Conservation (phyloP, 2,113 vertebrate species). For the Centropus unirufus region DNA sequence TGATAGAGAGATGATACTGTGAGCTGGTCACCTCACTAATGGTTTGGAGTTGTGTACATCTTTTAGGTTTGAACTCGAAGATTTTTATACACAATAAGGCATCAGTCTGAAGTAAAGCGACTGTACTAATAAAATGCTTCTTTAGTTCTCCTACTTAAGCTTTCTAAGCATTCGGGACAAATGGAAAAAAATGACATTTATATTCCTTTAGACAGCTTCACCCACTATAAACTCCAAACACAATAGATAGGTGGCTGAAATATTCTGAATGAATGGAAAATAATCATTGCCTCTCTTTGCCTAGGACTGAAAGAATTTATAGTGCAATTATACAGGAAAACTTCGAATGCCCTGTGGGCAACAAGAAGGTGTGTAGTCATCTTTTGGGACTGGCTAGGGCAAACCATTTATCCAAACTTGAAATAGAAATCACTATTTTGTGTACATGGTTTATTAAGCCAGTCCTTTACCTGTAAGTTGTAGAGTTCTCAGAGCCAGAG, state of each 20-base stretch:
- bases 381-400: background rate
- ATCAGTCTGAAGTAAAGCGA: background rate
- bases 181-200: background rate
- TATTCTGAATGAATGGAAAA: background rate
- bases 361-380: background rate
- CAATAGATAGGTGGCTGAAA: background rate
- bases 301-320: background rate
- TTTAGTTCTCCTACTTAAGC: background rate
- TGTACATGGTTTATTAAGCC: background rate
- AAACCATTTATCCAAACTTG: background rate
- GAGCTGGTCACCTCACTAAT: background rate
- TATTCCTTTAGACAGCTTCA: background rate
- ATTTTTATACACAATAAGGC: background rate
- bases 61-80: background rate
- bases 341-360: background rate
- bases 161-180: background rate
- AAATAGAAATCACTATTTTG: background rate
- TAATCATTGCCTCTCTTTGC: background rate
- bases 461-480: background rate
- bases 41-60: background rate
- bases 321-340: background rate
- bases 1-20: background rate
- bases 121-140: background rate
- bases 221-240: background rate
- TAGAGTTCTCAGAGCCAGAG: background rate